A percentile compares a stretch with the other conserved stretches of the same genome.
These are phyloP conservation scores for Hipparchia semele DNA, from an alignment of 2,888 invertebrate species.

Conservation along the genomic window DNA sequence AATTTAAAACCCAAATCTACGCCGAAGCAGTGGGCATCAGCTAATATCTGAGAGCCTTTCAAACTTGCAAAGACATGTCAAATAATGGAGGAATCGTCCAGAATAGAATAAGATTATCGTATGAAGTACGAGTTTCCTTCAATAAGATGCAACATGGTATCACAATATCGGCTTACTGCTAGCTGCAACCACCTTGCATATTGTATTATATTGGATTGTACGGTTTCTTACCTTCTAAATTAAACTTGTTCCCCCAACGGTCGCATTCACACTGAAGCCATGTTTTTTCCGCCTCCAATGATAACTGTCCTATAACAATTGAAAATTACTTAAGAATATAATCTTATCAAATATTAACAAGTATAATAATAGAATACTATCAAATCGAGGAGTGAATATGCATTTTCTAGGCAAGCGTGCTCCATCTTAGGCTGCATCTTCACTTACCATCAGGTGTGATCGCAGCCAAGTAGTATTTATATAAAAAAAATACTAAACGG, in stretches of 20 bases:
- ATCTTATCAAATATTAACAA: too few relatives aligned
- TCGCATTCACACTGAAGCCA: conserved; percentile 96
- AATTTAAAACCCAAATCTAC: too few relatives aligned
- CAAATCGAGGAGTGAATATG: too few relatives aligned
- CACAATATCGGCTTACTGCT: conserved; percentile 15
- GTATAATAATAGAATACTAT: too few relatives aligned
- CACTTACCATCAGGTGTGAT: too few relatives aligned
- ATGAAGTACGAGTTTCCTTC: not conserved
- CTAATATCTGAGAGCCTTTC: too few relatives aligned
- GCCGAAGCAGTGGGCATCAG: too few relatives aligned
- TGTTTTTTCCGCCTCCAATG: conserved; percentile 93
- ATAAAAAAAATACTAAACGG: too few relatives aligned
- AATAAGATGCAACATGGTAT: conserved; percentile 9
- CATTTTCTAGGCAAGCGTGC: too few relatives aligned
- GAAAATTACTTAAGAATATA: conserved; percentile 9
- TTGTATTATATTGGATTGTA: conserved; percentile 15
- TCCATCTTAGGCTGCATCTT: too few relatives aligned
- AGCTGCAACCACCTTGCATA: conserved; percentile 15
- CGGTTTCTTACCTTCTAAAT: conserved; percentile 87
- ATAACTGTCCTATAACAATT: conserved; percentile 87
- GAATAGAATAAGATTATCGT: not conserved
- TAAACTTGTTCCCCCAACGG: conserved; percentile 92
- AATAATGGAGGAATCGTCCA: not conserved
- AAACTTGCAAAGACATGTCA: too few relatives aligned
- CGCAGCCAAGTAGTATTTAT: too few relatives aligned